Base-by-base conservation (phyloP, 2,113 vertebrate genomes). In the Coreoperca whiteheadi region DNA sequence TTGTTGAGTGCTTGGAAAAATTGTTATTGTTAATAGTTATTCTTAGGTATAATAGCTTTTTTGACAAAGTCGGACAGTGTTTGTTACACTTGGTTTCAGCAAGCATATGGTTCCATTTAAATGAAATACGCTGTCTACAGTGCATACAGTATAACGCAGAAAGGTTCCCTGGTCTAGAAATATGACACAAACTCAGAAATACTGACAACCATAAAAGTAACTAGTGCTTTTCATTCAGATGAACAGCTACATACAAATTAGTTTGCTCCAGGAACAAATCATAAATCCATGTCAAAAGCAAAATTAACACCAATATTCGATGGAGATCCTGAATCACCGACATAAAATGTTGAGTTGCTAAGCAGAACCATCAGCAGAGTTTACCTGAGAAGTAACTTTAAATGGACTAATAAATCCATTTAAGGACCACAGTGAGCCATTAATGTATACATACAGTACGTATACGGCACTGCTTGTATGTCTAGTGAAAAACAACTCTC, bases 351-450 rank as follows among this genome's bases (percentile, higher is more conserved):
- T 7, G 8, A 20, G 21, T 15, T 21, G 51, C 46, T 56, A 16
- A 21, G 28, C 28, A 34, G n/a, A 50, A n/a, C 14, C 30, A 43
- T 10, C 41, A 63, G 34, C 16, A 56, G 18, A 34, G 14, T 48
- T 25, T 57, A 75, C n/a, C n/a, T 15, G 59, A 48, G 12, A 64
- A 54, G 18, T 39, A 20, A 12, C 18, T 56, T 57, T 74, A 37
- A 79, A 30, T 59, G 16, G 14, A 56, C 53, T 14, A 66, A 73
- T 81, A 86, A 70, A 70, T 39, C 30, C 28, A 54, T 61, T 21
- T 53, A 21, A 68, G 64, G 30, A 41, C 11, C 51, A 6, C 9
- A 16, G 30, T 48, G 74, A 74, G 25, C 61, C 56, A n/a, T 48
- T 23, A 23, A 54, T 39, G 28, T n/a, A 41, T 0, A 67, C 1